Conservation (phyloP, 2,113 vertebrate species). For the Catharus minimus region DNA sequence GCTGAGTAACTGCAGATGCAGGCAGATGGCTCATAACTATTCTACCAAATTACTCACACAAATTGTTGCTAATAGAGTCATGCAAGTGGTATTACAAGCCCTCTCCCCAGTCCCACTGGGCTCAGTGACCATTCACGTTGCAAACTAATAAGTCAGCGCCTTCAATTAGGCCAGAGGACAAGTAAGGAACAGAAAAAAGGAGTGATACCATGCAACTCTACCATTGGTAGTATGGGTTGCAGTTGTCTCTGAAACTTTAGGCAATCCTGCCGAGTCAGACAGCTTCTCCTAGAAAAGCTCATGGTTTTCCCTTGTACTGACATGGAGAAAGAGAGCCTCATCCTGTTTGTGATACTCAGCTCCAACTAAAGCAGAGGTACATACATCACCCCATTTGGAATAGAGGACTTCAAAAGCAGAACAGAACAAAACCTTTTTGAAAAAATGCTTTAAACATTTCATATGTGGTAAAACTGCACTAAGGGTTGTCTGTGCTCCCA, state of each 20-base stretch:
- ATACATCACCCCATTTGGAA: neutral
- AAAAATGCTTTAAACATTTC: too few relatives aligned
- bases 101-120: neutral
- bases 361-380: neutral
- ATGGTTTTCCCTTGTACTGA: neutral
- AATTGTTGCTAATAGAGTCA: neutral
- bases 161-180: neutral
- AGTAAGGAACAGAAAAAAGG: neutral
- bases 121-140: neutral
- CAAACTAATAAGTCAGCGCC: neutral
- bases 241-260: neutral
- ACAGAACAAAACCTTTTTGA: neutral
- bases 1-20: neutral
- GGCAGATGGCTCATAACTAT: neutral
- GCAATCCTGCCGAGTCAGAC: neutral
- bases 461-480: too few relatives aligned
- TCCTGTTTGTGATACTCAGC: neutral
- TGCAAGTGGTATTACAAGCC: neutral
- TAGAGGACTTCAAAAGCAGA: neutral
- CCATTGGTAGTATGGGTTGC: rapidly evolving
- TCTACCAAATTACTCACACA: neutral
- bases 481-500: neutral
- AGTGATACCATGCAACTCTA: neutral
- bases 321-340: neutral
- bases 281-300: neutral